Evolutionary conservation across 2,888 invertebrate species (phyloP), one percentile per base, ranked within the genome.

Genomic region (Phragmatobia fuliginosa): DNA sequence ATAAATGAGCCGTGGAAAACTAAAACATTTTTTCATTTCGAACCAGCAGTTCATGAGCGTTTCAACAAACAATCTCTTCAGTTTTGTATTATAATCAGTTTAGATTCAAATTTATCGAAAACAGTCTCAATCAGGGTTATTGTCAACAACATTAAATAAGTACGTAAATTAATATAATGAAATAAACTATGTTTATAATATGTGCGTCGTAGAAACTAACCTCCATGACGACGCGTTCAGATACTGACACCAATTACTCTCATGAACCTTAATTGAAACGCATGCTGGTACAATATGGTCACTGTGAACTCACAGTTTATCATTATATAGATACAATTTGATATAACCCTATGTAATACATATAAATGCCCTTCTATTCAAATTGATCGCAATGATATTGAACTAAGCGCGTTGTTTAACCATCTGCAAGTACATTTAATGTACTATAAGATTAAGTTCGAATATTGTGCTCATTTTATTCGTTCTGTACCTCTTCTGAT

Each of bases 261-360:
- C 87, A 93, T 91, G 87, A 89, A 82, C 86, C 87, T 92, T 91
- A 94, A 94, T 94, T 93, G 94, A 93, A 92, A 91, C 88, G 92
- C 92, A 91, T 87, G 89, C 89, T 85, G 78, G 78, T 67, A 82
- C 75, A 85, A 87, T 85, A 84, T 82, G 81, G 82, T 81, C 85
- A 80, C 80, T 77, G 74, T 78, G 72, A 79, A 70, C 79, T 49
- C 59, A 62, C 71, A 76, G 70, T 82, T 76, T 75, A 76, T 80
- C 76, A 78, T 75, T 32, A 77, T 78, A 80, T 74, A 78, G 78
- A 80, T 79, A 82, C 85, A 79, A 85, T 85, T 85, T 84, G 79
- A 82, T 83, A 81, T 76, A 70, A 71, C 70, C 79, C 72, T 82
- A 72, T 70, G 76, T 81, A 79, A 74, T 71, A 62, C 77, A 72